Base-by-base conservation (phyloP, 2,797 vertebrate species). In the Psittacula echo region DNA sequence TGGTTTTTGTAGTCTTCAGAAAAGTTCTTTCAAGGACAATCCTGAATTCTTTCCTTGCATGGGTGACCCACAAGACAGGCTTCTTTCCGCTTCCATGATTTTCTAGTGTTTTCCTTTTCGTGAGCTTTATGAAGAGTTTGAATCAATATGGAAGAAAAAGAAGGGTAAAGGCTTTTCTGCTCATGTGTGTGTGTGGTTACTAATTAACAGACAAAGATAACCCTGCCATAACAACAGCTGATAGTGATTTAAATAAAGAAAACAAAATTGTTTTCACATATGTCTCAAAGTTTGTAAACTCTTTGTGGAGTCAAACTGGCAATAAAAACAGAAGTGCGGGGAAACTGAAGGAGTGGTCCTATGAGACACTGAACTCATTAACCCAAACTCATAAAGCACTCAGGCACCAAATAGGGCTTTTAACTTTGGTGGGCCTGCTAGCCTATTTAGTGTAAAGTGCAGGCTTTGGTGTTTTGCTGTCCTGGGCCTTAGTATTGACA, bases 1-100 rank as follows among this genome's bases (percentile, higher is more conserved):
- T 39, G 23, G 34, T 82, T 50, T 73, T 29, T 65, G 37, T 37
- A 72, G 45, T 50, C 54, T 70, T 76, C 6, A 14, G 41, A 65
- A 39, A 60, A 86, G 61, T 81, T 81, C 72, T 80, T 93, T 48
- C 61, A n/a, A 88, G 80, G 89, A 72, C 82, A 89, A 22, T 70
- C 45, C 81, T 74, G n/a, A 67, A 41, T 50, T 79, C 51, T 78
- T 50, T 87, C 51, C 80, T 70, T 89, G 89, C 71, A 51, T 79
- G 81, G 60, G 8, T 84, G 91, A 81, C 10, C 80, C 75, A 62
- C 44, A 41, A 65, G 76, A 72, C 48, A 75, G 68, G 47, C 67
- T 79, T 14, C 77, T 94, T 93, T 71, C 81, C 22, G 51, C 51
- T 81, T 41, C 65, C n/a, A 34, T 86, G 77, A 53, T 86, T 66